Conservation (phyloP, 2,888 invertebrate species). For the Pteria penguin region DNA sequence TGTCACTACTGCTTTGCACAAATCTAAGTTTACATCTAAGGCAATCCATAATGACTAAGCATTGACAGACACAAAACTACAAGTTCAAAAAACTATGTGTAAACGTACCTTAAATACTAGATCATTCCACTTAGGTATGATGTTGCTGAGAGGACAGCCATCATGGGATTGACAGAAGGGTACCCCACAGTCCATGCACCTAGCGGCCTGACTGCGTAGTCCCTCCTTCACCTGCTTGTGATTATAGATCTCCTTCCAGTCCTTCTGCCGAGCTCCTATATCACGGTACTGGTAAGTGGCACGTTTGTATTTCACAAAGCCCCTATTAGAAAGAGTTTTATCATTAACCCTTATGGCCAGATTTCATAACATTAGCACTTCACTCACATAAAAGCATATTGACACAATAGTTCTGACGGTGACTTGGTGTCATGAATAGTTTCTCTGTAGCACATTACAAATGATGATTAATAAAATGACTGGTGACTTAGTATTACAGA, state of each 20-base stretch:
- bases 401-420: too few relatives aligned
- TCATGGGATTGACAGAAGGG: slow-evolving; percentile 97
- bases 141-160: slow-evolving; percentile 98
- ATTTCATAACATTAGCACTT: neutral
- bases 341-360: neutral
- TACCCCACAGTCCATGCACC: slow-evolving; percentile 99
- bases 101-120: slow-evolving; percentile 90
- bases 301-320: slow-evolving; percentile 97
- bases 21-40: too few relatives aligned
- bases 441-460: too few relatives aligned
- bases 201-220: slow-evolving; percentile 82
- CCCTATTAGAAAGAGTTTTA: slow-evolving; percentile 82
- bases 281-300: slow-evolving; percentile 92
- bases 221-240: slow-evolving; percentile 89
- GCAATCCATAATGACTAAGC: too few relatives aligned
- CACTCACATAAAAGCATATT: too few relatives aligned
- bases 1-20: too few relatives aligned
- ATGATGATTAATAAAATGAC: too few relatives aligned
- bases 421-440: too few relatives aligned
- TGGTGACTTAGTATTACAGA: too few relatives aligned
- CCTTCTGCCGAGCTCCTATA: slow-evolving; percentile 90
- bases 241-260: slow-evolving; percentile 99
- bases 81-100: too few relatives aligned
- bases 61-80: too few relatives aligned
- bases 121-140: slow-evolving; percentile 99